Base-by-base conservation (phyloP, 2,797 vertebrate genomes). In the Coluber constrictor region DNA sequence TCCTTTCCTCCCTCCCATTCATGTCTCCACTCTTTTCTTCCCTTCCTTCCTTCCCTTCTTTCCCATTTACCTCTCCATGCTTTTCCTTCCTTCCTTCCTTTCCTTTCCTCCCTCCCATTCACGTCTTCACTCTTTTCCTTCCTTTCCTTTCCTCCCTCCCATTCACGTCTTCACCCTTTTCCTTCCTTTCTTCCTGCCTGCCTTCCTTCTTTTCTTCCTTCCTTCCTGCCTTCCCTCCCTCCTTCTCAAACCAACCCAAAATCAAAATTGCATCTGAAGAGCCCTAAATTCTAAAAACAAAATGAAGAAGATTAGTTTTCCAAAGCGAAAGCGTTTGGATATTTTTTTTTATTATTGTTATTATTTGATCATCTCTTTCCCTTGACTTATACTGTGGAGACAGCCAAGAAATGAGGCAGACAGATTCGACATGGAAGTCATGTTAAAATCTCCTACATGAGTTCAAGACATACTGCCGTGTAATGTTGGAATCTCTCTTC, bases 251-350 rank as follows among this genome's bases (percentile, higher is more conserved):
- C 59, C 59, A 63, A 55, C 32, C n/a, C 20, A 43, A 86, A 20
- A 89, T 47, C 29, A 93, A 94, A 95, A 90, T 27, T 87, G 90
- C 94, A 47, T 16, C 83, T 43, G 27, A 90, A 0, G 94, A 96
- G 93, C 92, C 32, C 63, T 56, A 90, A 95, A 95, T 93, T 66
- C 8, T 90, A 83, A 79, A 16, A 0, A 95, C 93, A 95, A 94
- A 83, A 93, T 90, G 51, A 92, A 94, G 87, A 93, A 94, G 87
- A 93, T 92, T 13, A 94, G 89, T 63, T 91, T 57, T 55, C 94
- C 70, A 91, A 20, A 93, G 94, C 92, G 0, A 0, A 93, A 97
- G 95, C 95, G 94, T 96, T 95, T 94, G 94, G 95, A 92, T 95
- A 94, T 93, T 93, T 94, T 51, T 54, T 54, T 10, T 9, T 54